Conservation (phyloP, 2,113 vertebrate species). For the Rousettus leschenaultii region DNA sequence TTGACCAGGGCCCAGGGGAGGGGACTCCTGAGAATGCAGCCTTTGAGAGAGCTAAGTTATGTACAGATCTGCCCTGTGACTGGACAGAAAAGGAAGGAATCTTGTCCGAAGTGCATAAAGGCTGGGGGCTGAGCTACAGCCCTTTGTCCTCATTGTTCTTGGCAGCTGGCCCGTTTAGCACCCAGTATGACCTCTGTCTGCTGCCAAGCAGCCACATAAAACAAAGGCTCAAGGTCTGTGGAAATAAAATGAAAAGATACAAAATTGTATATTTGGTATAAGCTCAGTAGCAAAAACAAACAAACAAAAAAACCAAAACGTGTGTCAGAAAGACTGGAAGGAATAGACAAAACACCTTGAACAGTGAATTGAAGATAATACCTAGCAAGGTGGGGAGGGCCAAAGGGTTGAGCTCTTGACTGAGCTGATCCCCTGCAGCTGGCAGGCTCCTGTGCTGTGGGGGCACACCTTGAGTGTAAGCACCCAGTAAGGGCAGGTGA, state of each 20-base stretch:
- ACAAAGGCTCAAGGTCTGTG: not conserved
- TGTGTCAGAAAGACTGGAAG: not conserved
- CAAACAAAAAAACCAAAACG: too few species aligned
- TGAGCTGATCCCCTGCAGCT: too few species aligned
- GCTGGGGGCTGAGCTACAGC: not conserved
- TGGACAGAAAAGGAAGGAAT: not conserved
- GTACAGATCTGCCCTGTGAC: not conserved
- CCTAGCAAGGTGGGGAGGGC: not conserved
- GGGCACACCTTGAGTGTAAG: too few species aligned
- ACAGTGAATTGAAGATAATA: not conserved
- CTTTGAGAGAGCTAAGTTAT: not conserved
- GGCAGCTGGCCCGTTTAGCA: not conserved
- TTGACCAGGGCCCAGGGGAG: not conserved
- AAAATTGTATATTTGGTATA: not conserved
- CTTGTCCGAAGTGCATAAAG: not conserved
- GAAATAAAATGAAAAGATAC: not conserved
- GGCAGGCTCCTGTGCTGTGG: too few species aligned
- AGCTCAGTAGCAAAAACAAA: not conserved
- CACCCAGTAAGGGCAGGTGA: not conserved
- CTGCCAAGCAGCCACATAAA: not conserved
- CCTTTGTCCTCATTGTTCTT: not conserved
- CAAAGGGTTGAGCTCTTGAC: too few species aligned
- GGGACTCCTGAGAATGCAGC: not conserved
- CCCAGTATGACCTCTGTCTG: not conserved
- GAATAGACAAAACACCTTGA: not conserved